A percentile compares a stretch with the other conserved stretches of the same genome.
These are phyloP conservation scores for Tanytarsus gracilentus DNA, from an alignment of 2,888 invertebrate species.

Conservation along the genomic window DNA sequence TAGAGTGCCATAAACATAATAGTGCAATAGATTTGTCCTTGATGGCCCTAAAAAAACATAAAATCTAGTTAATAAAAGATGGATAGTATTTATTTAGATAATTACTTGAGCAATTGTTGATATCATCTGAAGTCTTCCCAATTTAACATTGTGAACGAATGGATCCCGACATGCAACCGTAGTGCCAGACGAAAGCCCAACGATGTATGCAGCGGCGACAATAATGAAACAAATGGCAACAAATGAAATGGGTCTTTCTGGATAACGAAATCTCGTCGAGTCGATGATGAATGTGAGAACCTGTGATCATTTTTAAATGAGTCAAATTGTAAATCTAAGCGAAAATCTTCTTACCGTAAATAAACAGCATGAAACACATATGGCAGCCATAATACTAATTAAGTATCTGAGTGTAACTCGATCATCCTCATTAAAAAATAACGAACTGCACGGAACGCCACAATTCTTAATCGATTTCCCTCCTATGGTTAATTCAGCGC, in stretches of 20 bases:
- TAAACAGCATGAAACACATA: conserved; percentile 83
- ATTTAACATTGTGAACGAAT: conserved; percentile 59
- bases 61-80: not conserved
- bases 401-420: conserved; percentile 76
- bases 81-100: not conserved
- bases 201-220: conserved; percentile 86
- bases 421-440: conserved; percentile 81
- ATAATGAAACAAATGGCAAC: conserved; percentile 92
- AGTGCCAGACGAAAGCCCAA: conserved; percentile 74
- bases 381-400: conserved; percentile 88
- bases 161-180: conserved; percentile 75
- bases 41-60: conserved; percentile 38
- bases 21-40: conserved; percentile 59
- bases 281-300: conserved; percentile 88
- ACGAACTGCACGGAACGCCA: conserved; percentile 84
- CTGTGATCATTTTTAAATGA: conserved; percentile 36
- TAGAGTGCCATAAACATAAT: conserved; percentile 93
- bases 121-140: conserved; percentile 63
- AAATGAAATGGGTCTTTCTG: conserved; percentile 95
- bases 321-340: not conserved
- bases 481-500: conserved; percentile 75
- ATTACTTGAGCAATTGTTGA: conserved; percentile 80
- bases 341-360: conserved; percentile 54
- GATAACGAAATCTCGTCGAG: conserved; percentile 90
- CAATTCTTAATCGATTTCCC: conserved; percentile 65